phyloP scores from a whole-genome alignment of 1,140 invertebrate genomes.

The Vollenhovia emeryi region DNA sequence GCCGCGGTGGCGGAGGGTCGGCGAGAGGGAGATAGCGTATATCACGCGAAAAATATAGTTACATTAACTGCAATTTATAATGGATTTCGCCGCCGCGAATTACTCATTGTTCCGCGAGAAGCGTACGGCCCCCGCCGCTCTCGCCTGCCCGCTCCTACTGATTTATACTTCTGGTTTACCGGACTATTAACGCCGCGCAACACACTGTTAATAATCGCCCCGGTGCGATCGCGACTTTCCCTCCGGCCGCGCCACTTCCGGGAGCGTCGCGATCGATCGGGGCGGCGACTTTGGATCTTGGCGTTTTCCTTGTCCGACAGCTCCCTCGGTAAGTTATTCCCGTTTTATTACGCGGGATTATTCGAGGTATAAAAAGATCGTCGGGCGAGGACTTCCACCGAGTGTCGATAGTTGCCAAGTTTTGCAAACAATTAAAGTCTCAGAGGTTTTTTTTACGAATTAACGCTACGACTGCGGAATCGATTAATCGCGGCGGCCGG shows the following conservation, averaged over 20 bases:
- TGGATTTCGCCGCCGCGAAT: slow-evolving; percentile 59
- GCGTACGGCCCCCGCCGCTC: slow-evolving; percentile 16
- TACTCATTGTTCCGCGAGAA: slow-evolving; percentile 51
- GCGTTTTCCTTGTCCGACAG: slow-evolving; percentile 6
- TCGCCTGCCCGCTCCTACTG: slow-evolving; percentile 17
- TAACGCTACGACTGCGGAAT: slow-evolving; percentile 1
- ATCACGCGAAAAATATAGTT: slow-evolving; percentile 61
- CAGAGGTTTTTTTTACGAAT: slow-evolving; percentile 16
- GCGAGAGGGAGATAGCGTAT: slow-evolving; percentile 38
- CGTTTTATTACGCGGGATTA: background rate
- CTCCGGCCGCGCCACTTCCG: slow-evolving; percentile 12
- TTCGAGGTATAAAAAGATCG: background rate
- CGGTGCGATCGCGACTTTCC: slow-evolving; percentile 32
- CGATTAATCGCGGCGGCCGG: background rate
- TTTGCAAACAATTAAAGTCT: background rate
- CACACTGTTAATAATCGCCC: slow-evolving; percentile 58
- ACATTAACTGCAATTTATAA: slow-evolving; percentile 62
- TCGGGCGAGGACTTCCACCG: background rate
- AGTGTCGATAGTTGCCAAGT: slow-evolving; percentile 3
- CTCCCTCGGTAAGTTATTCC: slow-evolving; percentile 15
- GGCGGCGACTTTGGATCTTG: background rate
- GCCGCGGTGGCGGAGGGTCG: background rate
- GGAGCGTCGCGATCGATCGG: slow-evolving; percentile 32
- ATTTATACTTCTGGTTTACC: slow-evolving; percentile 61
- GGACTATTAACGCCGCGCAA: slow-evolving; percentile 59